phyloP scores from a whole-genome alignment of 2,113 vertebrate species.

The Nettapus auritus region DNA sequence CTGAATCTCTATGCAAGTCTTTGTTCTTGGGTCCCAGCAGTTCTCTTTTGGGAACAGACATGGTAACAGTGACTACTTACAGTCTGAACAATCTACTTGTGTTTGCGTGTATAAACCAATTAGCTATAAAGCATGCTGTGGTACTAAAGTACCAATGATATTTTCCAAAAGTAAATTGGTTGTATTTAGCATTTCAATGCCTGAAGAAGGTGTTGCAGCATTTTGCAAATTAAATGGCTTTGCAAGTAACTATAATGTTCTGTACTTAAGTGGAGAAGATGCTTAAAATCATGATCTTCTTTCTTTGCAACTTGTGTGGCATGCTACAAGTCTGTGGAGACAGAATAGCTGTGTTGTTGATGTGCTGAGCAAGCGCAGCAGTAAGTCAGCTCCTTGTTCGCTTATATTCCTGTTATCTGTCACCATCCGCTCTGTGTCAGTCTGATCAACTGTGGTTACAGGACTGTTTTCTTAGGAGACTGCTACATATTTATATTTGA shows the following conservation, averaged over 20 bases:
- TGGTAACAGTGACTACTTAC: neutral
- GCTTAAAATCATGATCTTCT: neutral
- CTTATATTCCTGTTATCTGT: neutral
- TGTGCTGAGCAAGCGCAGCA: neutral
- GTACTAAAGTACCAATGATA: neutral
- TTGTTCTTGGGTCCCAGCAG: neutral
- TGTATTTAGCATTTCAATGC: neutral
- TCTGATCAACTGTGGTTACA: neutral
- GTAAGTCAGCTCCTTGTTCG: neutral
- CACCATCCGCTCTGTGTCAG: neutral
- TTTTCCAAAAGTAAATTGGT: neutral
- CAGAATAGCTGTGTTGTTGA: neutral
- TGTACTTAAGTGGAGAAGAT: neutral
- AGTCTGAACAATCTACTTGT: neutral
- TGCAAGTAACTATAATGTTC: neutral
- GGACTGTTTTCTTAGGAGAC: neutral
- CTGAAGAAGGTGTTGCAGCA: neutral
- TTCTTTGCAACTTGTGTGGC: neutral
- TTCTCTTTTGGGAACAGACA: neutral
- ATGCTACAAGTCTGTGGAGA: neutral
- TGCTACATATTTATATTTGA: neutral
- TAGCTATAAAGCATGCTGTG: neutral
- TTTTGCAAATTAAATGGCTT: neutral
- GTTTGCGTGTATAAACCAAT: neutral
- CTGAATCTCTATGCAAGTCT: rapidly evolving